Conservation (phyloP, 1,140 invertebrate genomes). For the Drosophila funebris region DNA sequence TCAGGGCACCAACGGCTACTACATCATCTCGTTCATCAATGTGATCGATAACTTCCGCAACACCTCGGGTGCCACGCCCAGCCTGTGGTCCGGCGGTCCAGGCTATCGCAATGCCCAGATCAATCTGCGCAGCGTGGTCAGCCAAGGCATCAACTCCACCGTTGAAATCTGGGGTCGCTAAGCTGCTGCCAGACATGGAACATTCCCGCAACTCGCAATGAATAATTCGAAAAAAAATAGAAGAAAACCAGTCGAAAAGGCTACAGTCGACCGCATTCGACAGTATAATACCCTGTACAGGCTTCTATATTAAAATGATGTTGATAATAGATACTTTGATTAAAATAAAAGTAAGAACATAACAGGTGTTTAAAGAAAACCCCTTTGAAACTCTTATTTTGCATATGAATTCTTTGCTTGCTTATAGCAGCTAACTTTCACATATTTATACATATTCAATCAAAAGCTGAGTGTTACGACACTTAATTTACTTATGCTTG, state of each 20-base stretch:
- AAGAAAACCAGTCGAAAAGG: not conserved
- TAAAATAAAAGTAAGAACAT: no score
- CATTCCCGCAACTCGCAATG: not conserved
- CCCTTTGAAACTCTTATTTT: no score
- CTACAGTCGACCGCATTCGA: no score
- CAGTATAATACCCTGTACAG: no score
- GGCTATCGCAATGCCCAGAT: constrained; percentile 44
- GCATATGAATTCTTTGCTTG: no score
- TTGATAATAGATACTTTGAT: no score
- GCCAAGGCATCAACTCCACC: constrained; percentile 66
- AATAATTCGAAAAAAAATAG: not conserved
- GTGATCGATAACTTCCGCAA: constrained; percentile 76
- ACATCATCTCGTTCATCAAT: constrained; percentile 53
- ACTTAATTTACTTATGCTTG: no score
- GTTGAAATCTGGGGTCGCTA: constrained; percentile 69
- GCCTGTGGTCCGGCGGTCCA: constrained; percentile 59
- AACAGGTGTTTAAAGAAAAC: no score
- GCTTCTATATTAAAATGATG: no score
- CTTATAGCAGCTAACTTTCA: no score
- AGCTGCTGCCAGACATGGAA: constrained; percentile 15
- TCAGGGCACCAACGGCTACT: constrained; percentile 48
- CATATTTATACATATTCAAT: no score
- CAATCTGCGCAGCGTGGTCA: constrained; percentile 55
- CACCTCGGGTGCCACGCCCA: constrained; percentile 58
- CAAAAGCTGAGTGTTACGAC: no score